Conservation (phyloP, 2,888 invertebrate genomes). For the Campaea margaritaria region DNA sequence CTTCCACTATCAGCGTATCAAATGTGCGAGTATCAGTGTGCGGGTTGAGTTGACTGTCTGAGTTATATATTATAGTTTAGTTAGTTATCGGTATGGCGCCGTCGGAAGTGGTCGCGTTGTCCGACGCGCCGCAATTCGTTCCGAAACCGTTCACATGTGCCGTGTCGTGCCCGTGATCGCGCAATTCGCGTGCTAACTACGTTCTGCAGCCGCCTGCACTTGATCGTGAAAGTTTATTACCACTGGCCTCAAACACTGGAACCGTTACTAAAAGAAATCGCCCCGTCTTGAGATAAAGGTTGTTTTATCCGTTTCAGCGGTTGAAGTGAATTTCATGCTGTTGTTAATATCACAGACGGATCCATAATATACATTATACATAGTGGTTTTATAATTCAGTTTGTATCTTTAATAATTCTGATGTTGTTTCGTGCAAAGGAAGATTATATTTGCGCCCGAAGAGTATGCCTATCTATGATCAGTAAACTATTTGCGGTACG, state of each 20-base stretch:
- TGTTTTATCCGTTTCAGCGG: conserved; percentile 56
- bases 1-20: conserved; percentile 49
- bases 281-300: conserved; percentile 60
- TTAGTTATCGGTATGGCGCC: conserved; percentile 71
- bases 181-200: conserved; percentile 67
- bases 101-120: conserved; percentile 66
- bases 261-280: conserved; percentile 79
- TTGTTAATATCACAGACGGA: conserved; percentile 14
- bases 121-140: conserved; percentile 50
- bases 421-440: conserved; percentile 9
- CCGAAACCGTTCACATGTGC: conserved; percentile 56
- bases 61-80: conserved; percentile 50
- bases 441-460: conserved; percentile 34
- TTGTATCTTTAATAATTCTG: conserved; percentile 7
- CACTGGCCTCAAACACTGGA: conserved; percentile 75
- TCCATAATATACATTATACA: too few relatives aligned
- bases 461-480: conserved; percentile 38
- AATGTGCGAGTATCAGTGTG: conserved; percentile 43
- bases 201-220: conserved; percentile 71
- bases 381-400: conserved; percentile 12
- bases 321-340: conserved; percentile 37
- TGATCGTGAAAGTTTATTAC: conserved; percentile 82
- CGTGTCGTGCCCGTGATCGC: conserved; percentile 55
- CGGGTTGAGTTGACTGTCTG: conserved; percentile 39
- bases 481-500: conserved; percentile 48